phyloP scores from a whole-genome alignment of 2,888 invertebrate species.

The Gymnoscelis rufifasciata region DNA sequence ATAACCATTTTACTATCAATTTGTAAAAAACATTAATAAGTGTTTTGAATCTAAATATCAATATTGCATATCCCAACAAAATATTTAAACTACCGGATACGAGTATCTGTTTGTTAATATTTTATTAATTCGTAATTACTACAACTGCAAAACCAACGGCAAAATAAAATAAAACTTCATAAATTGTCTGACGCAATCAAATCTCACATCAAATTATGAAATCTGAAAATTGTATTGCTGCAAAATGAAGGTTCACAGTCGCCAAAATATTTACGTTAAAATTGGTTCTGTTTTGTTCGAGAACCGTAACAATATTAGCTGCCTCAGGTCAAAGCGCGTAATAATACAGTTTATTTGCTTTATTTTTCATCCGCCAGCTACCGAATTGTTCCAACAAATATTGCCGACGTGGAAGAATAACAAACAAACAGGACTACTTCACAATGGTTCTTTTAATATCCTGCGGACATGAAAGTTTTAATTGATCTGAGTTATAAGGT shows the following conservation, averaged over 20 bases:
- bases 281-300: conserved; percentile 11
- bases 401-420: conserved; percentile 2
- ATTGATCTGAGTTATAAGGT: no score
- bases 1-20: no score
- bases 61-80: no score
- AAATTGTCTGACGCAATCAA: background rate
- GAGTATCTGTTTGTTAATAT: no score
- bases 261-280: conserved; percentile 11
- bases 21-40: no score
- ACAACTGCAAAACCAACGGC: no score
- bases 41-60: no score
- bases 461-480: no score
- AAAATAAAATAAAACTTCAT: no score
- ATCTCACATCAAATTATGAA: background rate
- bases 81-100: no score
- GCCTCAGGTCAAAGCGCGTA: conserved; percentile 7
- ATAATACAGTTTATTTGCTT: conserved; percentile 8
- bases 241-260: conserved; percentile 8
- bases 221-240: background rate
- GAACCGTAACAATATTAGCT: conserved; percentile 17
- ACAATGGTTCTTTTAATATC: no score
- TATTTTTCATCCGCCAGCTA: conserved; percentile 9
- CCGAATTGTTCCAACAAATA: conserved; percentile 8
- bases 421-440: background rate
- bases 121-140: no score